phyloP scores from a whole-genome alignment of 1,140 invertebrate genomes.

The Berghia stephanieae region DNA sequence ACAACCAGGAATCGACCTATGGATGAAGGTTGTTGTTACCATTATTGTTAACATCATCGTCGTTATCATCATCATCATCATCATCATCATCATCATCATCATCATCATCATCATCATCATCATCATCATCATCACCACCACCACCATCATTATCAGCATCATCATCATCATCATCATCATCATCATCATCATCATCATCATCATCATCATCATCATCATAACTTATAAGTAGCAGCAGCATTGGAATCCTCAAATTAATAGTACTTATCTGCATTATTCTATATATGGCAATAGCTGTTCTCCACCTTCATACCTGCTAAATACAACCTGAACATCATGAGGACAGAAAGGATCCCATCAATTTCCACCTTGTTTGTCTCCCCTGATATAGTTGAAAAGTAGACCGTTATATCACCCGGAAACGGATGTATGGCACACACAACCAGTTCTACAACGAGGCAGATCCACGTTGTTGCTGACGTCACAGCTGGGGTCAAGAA shows the following conservation, averaged over 20 bases:
- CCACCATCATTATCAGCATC: too few species aligned
- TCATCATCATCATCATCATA: too few species aligned
- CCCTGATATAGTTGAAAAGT: conserved; percentile 36
- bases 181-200: too few species aligned
- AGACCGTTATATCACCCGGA: conserved; percentile 51
- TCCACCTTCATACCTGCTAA: conserved; percentile 55
- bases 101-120: conserved; percentile 58
- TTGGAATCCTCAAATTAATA: too few species aligned
- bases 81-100: conserved; percentile 44
- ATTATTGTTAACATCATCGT: too few species aligned
- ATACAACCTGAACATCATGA: conserved; percentile 65
- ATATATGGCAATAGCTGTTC: not conserved
- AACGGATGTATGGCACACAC: conserved; percentile 58
- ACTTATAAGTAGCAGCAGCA: too few species aligned
- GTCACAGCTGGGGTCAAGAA: conserved; percentile 27
- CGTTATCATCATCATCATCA: conserved; percentile 17
- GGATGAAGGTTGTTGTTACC: conserved; percentile 19
- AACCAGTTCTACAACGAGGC: conserved; percentile 43
- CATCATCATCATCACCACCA: conserved; percentile 56
- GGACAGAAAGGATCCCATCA: conserved; percentile 62
- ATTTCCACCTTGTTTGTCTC: conserved; percentile 44
- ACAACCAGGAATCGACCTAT: conserved; percentile 61
- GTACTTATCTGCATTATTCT: conserved; percentile 13
- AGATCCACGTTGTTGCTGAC: conserved; percentile 30
- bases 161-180: too few species aligned